Base-by-base conservation (phyloP, 2,797 vertebrate genomes). In the Muscicapa comitata region DNA sequence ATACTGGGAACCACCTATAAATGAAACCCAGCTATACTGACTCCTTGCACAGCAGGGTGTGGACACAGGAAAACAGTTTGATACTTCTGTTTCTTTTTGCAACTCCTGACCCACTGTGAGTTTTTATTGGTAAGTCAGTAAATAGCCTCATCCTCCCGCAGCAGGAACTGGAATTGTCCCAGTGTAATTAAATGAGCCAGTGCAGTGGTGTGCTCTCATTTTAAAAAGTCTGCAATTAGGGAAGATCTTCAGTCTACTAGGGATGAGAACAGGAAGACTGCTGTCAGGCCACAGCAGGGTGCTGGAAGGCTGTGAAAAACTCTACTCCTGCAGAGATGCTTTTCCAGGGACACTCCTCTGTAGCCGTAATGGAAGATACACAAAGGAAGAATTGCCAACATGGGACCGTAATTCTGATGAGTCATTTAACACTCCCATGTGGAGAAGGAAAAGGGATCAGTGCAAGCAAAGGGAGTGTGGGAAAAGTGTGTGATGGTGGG, bases 101-200 rank as follows among this genome's bases (percentile, higher is more conserved):
- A 83, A 83, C 31, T 72, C 55, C 37, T 86, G 81, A 37, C 47
- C 68, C 37, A 75, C 58, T 92, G 75, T 67, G 76, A 68, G n/a
- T 91, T 90, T 93, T 87, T 91, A 70, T 88, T 93, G 90, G 14
- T 71, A 62, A 80, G 31, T 62, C 43, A 70, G 58, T 86, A 86
- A 92, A 93, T 61, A 89, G 51, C 47, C 73, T 88, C 53, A 83
- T 78, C 85, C 43, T 90, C 50, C 80, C 47, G 0, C 57, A 91
- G 68, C 54, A 72, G 75, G 81, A 95, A 55, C 54, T 96, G 94
- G 84, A 90, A 59, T 86, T 70, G 70, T 80, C 81, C 62, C 62
- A 24, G 14, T 74, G 84, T 55, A 67, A 93, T 90, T 92, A 76
- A 90, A 87, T 50, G 28, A 92, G 20, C 42, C 63, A 63, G 26